Conservation (phyloP, 2,888 invertebrate species). For the Timandra comae region DNA sequence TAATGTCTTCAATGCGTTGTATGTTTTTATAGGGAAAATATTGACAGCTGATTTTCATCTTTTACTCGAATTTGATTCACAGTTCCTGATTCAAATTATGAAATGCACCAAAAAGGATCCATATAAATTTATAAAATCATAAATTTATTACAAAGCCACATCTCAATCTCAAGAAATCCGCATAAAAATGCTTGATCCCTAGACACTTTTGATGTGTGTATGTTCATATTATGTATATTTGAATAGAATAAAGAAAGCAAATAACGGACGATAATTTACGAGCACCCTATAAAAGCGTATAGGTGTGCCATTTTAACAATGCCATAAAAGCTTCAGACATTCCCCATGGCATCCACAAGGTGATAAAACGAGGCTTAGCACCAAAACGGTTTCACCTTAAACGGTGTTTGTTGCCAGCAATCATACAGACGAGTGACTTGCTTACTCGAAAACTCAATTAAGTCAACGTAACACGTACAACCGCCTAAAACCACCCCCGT, state of each 20-base stretch:
- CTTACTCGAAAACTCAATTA: constrained; percentile 46
- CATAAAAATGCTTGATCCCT: too few species aligned
- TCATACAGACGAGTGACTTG: constrained; percentile 25
- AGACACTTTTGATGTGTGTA: too few species aligned
- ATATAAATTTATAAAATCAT: too few species aligned
- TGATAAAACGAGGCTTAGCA: neutral
- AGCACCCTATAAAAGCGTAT: constrained; percentile 32
- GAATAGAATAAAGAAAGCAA: constrained; percentile 29
- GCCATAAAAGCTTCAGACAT: constrained; percentile 26
- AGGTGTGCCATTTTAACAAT: constrained; percentile 37
- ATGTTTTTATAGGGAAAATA: too few species aligned
- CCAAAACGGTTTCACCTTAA: constrained; percentile 5
- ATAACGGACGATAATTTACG: constrained; percentile 38
- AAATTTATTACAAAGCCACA: too few species aligned
- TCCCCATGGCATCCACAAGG: neutral
- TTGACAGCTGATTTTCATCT: too few species aligned
- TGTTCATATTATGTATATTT: constrained; percentile 1
- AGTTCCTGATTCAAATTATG: too few species aligned
- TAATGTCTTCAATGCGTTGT: too few species aligned
- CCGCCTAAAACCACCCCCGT: constrained; percentile 22
- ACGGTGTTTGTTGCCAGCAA: constrained; percentile 18
- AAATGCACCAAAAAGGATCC: too few species aligned
- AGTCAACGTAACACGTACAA: constrained; percentile 34
- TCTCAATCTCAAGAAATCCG: too few species aligned
- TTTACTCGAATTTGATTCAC: too few species aligned